Conservation (phyloP, 2,797 vertebrate species). For the Cuculus canorus region DNA sequence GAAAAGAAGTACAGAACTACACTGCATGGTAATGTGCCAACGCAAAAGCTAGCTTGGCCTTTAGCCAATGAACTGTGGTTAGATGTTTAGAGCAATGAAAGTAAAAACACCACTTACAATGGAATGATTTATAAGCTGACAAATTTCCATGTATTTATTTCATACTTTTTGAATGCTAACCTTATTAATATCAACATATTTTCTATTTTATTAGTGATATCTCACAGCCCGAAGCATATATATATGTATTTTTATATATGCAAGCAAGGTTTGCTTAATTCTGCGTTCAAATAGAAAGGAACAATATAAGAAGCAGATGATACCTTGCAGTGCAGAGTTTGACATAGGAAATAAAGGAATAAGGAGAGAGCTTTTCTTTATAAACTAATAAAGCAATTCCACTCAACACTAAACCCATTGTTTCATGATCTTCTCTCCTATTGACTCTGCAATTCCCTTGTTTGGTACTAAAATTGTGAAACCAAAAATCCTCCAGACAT, state of each 20-base stretch:
- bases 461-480: conserved; percentile 31
- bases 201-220: conserved; percentile 62
- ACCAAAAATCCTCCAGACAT: conserved; percentile 15
- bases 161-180: conserved; percentile 34
- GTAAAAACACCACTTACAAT: conserved; percentile 66
- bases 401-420: neutral
- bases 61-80: conserved; percentile 80
- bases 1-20: conserved; percentile 76
- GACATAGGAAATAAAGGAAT: neutral
- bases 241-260: neutral
- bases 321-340: neutral
- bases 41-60: conserved; percentile 78
- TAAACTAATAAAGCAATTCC: neutral
- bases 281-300: neutral
- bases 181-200: conserved; percentile 58
- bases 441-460: neutral
- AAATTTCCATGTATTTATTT: conserved; percentile 67
- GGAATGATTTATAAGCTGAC: conserved; percentile 76
- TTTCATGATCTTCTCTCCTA: conserved; percentile 8
- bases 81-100: conserved; percentile 63
- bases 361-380: neutral
- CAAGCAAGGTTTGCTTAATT: neutral
- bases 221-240: neutral
- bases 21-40: conserved; percentile 65
- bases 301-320: neutral